Percentiles rank a stretch among this genome's conserved stretches.
Conservation (phyloP, 2,113 vertebrate species). For the Gymnorhina tibicen region DNA sequence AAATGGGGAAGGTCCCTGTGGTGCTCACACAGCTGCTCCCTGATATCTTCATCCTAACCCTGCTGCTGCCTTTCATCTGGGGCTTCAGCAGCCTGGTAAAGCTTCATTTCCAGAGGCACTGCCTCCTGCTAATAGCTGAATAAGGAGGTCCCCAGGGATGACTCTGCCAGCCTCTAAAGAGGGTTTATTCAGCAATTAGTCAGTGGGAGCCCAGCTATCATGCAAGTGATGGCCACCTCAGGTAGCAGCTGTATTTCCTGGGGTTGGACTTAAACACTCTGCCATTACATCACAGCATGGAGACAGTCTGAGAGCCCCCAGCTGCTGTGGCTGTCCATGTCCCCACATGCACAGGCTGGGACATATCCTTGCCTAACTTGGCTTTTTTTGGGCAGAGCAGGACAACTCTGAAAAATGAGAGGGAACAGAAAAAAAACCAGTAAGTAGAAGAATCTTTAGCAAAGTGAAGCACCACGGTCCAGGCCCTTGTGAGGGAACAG, state of each 20-base stretch:
- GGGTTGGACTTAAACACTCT: neutral
- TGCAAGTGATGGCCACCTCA: neutral
- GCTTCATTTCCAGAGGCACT: neutral
- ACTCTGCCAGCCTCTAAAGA: neutral
- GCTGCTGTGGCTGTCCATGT: rapidly evolving
- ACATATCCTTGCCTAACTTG: rapidly evolving
- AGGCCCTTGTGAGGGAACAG: neutral
- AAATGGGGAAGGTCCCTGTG: neutral
- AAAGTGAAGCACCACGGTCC: neutral
- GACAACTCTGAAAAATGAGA: neutral
- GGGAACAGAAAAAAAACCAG: neutral
- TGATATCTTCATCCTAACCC: neutral
- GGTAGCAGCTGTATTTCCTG: neutral
- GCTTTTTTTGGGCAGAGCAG: neutral
- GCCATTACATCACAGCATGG: rapidly evolving
- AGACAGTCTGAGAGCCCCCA: neutral
- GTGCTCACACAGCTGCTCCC: neutral
- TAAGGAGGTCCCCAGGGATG: neutral
- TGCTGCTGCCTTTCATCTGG: neutral
- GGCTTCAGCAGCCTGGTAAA: neutral
- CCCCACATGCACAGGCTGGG: neutral
- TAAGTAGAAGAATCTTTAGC: neutral
- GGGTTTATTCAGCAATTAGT: neutral
- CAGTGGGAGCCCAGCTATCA: neutral
- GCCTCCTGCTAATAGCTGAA: conserved; percentile 2